Evolutionary conservation across 2,797 vertebrate genomes (phyloP).

Genomic region (Rhabdophis nuchalis): DNA sequence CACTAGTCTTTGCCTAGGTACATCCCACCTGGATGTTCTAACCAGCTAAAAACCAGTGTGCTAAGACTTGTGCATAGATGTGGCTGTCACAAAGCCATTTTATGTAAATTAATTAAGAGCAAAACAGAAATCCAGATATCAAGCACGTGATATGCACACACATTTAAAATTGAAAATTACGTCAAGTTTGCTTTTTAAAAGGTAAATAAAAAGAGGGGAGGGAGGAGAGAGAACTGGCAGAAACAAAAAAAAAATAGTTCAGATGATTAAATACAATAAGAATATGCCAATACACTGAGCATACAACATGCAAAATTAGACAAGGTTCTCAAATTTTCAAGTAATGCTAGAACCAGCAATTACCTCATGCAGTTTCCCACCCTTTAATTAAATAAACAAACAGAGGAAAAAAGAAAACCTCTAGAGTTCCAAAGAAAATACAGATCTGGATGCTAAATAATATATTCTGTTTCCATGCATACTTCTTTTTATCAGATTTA

Average conservation of each 20-base stretch:
- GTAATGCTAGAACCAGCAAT: not conserved
- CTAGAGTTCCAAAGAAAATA: not conserved
- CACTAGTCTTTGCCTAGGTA: not conserved
- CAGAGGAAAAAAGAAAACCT: not conserved
- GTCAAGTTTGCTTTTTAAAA: not conserved
- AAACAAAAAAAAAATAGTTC: constrained; percentile 17
- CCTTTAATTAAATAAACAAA: constrained; percentile 11
- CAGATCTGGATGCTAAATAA: not conserved
- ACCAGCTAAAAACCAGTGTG: not conserved
- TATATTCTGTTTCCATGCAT: not conserved
- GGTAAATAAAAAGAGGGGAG: not conserved
- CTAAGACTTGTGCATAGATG: not conserved
- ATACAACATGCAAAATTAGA: constrained; percentile 5
- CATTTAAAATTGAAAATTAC: not conserved
- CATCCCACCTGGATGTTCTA: not conserved
- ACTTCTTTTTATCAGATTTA: not conserved
- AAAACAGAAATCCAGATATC: not conserved
- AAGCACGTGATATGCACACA: not conserved
- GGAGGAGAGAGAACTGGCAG: not conserved
- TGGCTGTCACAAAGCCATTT: not conserved
- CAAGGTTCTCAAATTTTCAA: constrained; percentile 23
- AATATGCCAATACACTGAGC: not conserved
- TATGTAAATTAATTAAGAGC: constrained; percentile 12
- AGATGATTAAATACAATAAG: constrained; percentile 35
- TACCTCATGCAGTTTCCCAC: not conserved